Base-by-base conservation (phyloP, 2,888 invertebrate genomes). In the Rhimphoctona megacephalus region DNA sequence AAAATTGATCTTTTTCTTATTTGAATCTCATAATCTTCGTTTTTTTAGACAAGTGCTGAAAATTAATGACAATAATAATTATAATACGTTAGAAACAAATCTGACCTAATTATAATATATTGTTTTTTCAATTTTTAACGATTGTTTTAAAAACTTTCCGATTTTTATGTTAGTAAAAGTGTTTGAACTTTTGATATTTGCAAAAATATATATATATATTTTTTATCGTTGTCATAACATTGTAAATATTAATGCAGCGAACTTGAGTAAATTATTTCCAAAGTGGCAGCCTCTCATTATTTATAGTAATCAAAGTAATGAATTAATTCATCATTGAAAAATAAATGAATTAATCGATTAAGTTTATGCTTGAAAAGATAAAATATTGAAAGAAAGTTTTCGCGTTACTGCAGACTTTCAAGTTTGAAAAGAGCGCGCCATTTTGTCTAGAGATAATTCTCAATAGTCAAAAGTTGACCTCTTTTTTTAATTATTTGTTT, bases 391-490 rank as follows among this genome's bases (percentile, higher is more conserved):
- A 52, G 11, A 52, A 30, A 52, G 52, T 39, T 30, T 52, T 36
- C 33, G n/a, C 22, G 3, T 39, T 52, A 19, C 19, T 57, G 49
- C 8, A 30, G 19, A 25, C 30, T 17, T 61, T 61, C 30, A 17
- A 8, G 36, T 77, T 30, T 8, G 22, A 72, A 72, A 36, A 78
- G 19, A 46, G 64, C 69, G 25, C 80, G 77, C 80, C 77, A 49
- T 30, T 49, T 72, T 25, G 25, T 77, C 70, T 85, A 72, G 85
- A 43, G 66, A 81, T 36, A 61, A 83, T 52, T 43, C 30, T 33
- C 19, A 22, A 54, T 36, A 67, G 36, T 86, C 86, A 83, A 80
- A 46, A 67, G 43, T 67, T 19, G 49, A 25, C 67, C 76, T 77
- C n/a, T 77, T 73, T 39, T 14, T 57, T 52, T 14, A 64, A 49